phyloP scores from a whole-genome alignment of 2,797 vertebrate genomes.

The Eptatretus atami region DNA sequence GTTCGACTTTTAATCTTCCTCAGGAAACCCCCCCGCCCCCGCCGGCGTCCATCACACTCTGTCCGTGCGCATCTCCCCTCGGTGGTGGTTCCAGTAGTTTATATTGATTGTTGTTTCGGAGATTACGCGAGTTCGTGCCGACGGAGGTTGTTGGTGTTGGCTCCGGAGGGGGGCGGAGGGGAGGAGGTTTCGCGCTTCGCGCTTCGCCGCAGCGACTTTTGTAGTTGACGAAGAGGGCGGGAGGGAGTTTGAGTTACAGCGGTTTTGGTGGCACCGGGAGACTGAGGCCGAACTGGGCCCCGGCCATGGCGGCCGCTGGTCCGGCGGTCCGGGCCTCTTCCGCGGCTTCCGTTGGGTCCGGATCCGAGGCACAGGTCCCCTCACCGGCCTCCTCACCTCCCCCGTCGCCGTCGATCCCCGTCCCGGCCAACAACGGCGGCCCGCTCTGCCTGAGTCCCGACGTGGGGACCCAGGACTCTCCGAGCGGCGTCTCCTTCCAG shows the following conservation, averaged over 20 bases:
- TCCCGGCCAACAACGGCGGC: no score
- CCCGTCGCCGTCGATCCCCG: no score
- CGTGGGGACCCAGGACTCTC: not conserved
- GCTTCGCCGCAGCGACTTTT: not conserved
- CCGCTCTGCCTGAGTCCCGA: no score
- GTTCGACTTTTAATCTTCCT: no score
- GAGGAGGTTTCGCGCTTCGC: not conserved
- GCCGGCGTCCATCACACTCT: no score
- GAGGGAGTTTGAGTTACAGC: not conserved
- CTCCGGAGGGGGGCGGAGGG: not conserved
- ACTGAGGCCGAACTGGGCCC: no score
- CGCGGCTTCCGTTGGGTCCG: no score
- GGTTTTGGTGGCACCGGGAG: not conserved
- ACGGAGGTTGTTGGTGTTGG: not conserved
- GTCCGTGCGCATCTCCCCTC: no score
- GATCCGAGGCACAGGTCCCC: no score
- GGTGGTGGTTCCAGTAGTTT: no score
- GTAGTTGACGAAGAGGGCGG: not conserved
- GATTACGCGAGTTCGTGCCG: not conserved
- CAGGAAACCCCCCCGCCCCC: no score
- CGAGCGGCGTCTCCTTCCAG: slow-evolving; percentile 56
- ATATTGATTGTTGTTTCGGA: not conserved
- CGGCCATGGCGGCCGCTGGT: not conserved
- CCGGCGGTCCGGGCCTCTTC: not conserved
- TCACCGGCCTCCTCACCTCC: no score